These are phyloP conservation scores for Muscicapa adusta DNA, from an alignment of 2,113 vertebrate genomes.

Conservation along the genomic window DNA sequence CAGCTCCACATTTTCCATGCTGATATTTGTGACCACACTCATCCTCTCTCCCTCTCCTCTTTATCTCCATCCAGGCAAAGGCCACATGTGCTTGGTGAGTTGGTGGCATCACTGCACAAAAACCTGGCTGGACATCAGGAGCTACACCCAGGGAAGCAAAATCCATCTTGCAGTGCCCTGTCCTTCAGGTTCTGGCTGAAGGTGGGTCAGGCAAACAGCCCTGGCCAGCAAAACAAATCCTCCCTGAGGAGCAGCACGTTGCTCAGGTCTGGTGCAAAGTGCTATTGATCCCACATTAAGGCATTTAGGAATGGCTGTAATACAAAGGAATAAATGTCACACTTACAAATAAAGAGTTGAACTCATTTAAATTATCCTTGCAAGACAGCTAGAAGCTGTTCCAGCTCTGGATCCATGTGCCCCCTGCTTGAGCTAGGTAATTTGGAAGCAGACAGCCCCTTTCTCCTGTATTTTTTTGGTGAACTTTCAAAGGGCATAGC, in stretches of 20 bases:
- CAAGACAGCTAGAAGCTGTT: constrained; percentile 10
- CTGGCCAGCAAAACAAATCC: not conserved
- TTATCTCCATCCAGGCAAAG: not conserved
- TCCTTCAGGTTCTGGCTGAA: not conserved
- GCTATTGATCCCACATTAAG: not conserved
- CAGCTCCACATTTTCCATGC: fast-evolving
- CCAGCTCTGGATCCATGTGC: not conserved
- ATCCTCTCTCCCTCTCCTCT: too few relatives aligned
- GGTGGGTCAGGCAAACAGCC: not conserved
- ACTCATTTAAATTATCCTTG: constrained; percentile 19
- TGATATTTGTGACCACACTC: not conserved
- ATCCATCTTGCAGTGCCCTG: not conserved
- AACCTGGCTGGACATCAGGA: not conserved
- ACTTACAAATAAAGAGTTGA: constrained; percentile 15
- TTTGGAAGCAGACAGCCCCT: not conserved
- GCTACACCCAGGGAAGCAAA: fast-evolving
- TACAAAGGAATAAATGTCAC: constrained; percentile 46
- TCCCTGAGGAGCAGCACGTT: not conserved
- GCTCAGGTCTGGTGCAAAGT: not conserved
- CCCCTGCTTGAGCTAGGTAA: not conserved
- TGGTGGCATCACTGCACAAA: not conserved
- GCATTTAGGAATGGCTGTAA: constrained; percentile 4
- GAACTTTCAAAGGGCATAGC: not conserved
- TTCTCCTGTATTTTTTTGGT: not conserved
- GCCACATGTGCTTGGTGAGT: fast-evolving